Evolutionary conservation across 2,888 invertebrate genomes (phyloP).

Genomic region (Drosophila borborema): DNA sequence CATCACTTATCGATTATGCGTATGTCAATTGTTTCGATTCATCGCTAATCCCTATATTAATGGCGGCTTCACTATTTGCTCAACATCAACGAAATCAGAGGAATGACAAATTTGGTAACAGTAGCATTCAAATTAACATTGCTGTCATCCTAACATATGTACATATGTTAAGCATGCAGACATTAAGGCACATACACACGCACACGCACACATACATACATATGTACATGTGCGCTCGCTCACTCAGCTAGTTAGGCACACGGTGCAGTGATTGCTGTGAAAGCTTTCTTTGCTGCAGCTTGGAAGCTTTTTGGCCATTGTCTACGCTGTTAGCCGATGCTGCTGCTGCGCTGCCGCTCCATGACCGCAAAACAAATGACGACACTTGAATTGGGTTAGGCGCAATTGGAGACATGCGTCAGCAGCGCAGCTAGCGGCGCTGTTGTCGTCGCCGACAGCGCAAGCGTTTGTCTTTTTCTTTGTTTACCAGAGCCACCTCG

Average conservation of each 20-base stretch:
- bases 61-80: neutral
- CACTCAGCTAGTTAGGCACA: neutral
- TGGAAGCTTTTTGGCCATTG: constrained; percentile 28
- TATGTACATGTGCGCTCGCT: neutral
- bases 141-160: constrained; percentile 2
- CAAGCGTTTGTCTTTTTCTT: constrained; percentile 36
- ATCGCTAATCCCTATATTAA: no score
- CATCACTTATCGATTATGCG: no score
- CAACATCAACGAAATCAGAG: neutral
- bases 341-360: constrained; percentile 28
- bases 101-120: neutral
- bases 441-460: neutral
- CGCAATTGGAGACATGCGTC: constrained; percentile 67
- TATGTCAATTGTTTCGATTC: no score
- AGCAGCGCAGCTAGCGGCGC: constrained; percentile 19
- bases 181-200: neutral
- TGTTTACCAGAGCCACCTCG: constrained; percentile 33
- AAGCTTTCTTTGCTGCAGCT: constrained; percentile 51
- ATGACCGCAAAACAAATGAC: constrained; percentile 59
- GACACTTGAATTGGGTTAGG: constrained; percentile 71
- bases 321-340: neutral
- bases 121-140: constrained; percentile 27
- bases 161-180: neutral
- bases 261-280: constrained; percentile 22
- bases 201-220: neutral